Percentiles rank a stretch among this genome's conserved stretches.
phyloP scores from a whole-genome alignment of 1,140 invertebrate genomes.

The Anthonomus grandis region DNA sequence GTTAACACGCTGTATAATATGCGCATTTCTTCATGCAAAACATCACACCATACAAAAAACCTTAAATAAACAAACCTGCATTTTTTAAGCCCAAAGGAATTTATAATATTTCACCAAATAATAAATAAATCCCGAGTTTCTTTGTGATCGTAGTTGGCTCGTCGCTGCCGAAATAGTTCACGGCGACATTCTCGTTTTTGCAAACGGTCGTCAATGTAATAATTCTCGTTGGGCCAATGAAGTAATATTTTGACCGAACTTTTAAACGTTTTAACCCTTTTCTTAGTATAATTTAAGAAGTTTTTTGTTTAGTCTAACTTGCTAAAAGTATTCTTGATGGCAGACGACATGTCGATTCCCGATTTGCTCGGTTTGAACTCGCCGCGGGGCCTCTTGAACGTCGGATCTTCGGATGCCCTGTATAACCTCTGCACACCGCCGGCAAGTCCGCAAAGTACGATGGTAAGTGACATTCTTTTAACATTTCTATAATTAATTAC shows the following conservation, averaged over 20 bases:
- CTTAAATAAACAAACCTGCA: no score
- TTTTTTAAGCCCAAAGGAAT: no score
- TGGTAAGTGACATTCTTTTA: conserved; percentile 34
- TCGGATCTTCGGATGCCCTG: conserved; percentile 30
- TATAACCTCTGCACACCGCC: conserved; percentile 41
- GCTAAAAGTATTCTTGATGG: conserved; percentile 34
- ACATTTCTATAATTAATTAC: no score
- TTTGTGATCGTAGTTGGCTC: conserved; percentile 9
- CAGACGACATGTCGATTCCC: conserved; percentile 51
- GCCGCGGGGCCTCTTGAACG: conserved; percentile 52
- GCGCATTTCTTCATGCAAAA: no score
- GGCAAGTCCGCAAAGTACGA: conserved; percentile 38
- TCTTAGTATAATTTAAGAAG: background rate
- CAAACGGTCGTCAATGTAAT: conserved; percentile 20
- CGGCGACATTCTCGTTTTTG: conserved; percentile 22
- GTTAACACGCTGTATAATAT: no score
- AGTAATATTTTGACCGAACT: conserved; percentile 31
- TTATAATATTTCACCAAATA: no score
- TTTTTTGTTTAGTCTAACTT: conserved; percentile 2
- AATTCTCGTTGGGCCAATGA: conserved; percentile 10
- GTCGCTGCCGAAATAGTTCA: background rate
- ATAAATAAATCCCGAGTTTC: no score
- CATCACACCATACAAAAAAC: no score
- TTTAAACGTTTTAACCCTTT: conserved; percentile 17
- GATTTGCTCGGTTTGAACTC: conserved; percentile 55